These are phyloP conservation scores for Sphenopsis melanotis DNA, from an alignment of 2,797 vertebrate species.

Conservation along the genomic window DNA sequence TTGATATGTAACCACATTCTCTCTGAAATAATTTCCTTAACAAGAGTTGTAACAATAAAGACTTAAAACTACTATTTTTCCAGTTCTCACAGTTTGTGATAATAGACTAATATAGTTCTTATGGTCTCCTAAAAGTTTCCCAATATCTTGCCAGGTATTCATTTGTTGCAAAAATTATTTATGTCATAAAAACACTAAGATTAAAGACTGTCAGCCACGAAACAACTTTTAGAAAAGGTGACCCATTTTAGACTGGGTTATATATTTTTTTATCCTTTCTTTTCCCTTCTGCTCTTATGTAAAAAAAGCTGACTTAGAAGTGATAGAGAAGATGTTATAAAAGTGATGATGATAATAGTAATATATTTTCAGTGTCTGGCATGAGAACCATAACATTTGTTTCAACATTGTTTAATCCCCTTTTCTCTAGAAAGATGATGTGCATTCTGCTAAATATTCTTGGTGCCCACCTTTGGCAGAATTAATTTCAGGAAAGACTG, in stretches of 20 bases:
- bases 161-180: background rate
- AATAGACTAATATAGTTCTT: background rate
- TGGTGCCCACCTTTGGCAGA: slow-evolving; percentile 80
- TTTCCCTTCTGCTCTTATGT: background rate
- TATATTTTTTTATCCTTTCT: background rate
- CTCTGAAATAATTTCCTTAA: background rate
- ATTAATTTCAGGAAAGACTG: slow-evolving; percentile 80
- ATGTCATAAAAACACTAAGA: background rate
- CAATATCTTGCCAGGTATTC: background rate
- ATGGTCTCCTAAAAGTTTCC: background rate
- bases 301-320: background rate
- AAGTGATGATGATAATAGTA: background rate
- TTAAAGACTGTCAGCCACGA: background rate
- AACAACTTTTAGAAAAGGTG: background rate
- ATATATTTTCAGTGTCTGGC: background rate
- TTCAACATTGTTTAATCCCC: background rate
- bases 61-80: background rate
- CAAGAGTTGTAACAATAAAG: background rate
- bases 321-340: background rate
- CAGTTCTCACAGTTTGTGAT: background rate
- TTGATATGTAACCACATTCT: background rate
- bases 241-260: background rate
- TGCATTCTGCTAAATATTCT: slow-evolving; percentile 67
- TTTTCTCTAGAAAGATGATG: slow-evolving; percentile 72
- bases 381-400: background rate